These are phyloP conservation scores for Cenopis cana DNA, from an alignment of 2,888 invertebrate genomes.

Conservation along the genomic window DNA sequence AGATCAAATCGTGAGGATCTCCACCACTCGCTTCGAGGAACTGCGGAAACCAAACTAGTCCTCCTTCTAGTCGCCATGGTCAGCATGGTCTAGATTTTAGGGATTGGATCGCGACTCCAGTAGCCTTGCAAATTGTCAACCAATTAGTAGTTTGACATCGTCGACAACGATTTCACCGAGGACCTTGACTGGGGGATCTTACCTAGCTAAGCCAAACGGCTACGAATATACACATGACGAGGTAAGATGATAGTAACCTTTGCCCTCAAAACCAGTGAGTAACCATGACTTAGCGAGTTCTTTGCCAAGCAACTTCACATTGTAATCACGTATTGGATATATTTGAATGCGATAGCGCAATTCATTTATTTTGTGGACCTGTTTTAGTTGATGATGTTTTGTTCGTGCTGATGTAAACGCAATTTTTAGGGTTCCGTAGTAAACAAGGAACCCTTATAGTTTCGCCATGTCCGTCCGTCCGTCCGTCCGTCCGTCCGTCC, in stretches of 20 bases:
- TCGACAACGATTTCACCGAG: constrained; percentile 78
- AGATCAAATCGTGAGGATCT: constrained; percentile 86
- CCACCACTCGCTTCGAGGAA: constrained; percentile 75
- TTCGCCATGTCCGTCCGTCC: no score
- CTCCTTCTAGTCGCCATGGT: constrained; percentile 87
- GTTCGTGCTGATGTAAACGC: no score
- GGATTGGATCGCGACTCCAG: constrained; percentile 90
- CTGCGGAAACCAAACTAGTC: constrained; percentile 82
- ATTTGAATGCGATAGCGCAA: no score
- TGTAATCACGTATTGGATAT: no score
- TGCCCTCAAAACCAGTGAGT: constrained; percentile 33
- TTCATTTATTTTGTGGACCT: no score
- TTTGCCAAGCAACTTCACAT: no score
- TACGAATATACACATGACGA: constrained; percentile 86
- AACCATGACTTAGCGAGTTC: no score
- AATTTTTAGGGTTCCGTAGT: no score
- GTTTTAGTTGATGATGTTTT: no score
- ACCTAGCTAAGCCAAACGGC: constrained; percentile 91
- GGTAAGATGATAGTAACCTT: constrained; percentile 60
- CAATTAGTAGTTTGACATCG: constrained; percentile 86
- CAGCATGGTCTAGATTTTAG: constrained; percentile 87
- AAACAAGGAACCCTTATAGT: no score
- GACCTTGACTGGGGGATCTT: constrained; percentile 88
- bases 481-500: no score
- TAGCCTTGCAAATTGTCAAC: constrained; percentile 88